Evolutionary conservation across 2,113 vertebrate genomes (phyloP).

Genomic region (Heloderma charlesbogerti): DNA sequence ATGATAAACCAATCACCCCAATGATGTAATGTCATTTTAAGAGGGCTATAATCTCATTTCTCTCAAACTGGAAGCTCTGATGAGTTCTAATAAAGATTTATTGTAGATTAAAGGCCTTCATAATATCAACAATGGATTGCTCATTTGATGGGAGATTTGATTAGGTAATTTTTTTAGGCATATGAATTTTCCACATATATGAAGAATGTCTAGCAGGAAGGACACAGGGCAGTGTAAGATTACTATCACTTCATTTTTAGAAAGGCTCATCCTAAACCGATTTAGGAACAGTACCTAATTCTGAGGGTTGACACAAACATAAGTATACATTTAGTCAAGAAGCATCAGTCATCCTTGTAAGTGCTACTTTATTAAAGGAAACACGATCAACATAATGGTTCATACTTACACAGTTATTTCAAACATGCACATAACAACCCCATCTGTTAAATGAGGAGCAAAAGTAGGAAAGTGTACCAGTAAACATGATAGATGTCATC

Average conservation of each 20-base stretch:
- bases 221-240: slow-evolving; percentile 63
- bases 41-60: slow-evolving; percentile 98
- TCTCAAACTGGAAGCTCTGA: slow-evolving; percentile 94
- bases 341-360: slow-evolving; percentile 35
- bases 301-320: slow-evolving; percentile 45
- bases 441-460: slow-evolving; percentile 12
- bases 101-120: slow-evolving; percentile 95
- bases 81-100: slow-evolving; percentile 99
- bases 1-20: slow-evolving; percentile 99
- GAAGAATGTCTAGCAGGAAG: slow-evolving; percentile 73
- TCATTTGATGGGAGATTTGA: slow-evolving; percentile 94
- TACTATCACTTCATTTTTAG: slow-evolving; percentile 40
- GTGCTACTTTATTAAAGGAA: background rate
- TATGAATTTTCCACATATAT: slow-evolving; percentile 86
- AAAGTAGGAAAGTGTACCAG: background rate
- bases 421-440: background rate
- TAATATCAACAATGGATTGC: slow-evolving; percentile 98
- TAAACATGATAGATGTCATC: background rate
- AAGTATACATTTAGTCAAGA: slow-evolving; percentile 58
- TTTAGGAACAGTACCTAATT: slow-evolving; percentile 57
- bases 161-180: slow-evolving; percentile 85
- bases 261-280: slow-evolving; percentile 52
- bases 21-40: slow-evolving; percentile 99
- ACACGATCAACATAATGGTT: background rate
- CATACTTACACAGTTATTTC: background rate